Conservation (phyloP, 2,113 vertebrate genomes). For the Sinosuthora webbiana region DNA sequence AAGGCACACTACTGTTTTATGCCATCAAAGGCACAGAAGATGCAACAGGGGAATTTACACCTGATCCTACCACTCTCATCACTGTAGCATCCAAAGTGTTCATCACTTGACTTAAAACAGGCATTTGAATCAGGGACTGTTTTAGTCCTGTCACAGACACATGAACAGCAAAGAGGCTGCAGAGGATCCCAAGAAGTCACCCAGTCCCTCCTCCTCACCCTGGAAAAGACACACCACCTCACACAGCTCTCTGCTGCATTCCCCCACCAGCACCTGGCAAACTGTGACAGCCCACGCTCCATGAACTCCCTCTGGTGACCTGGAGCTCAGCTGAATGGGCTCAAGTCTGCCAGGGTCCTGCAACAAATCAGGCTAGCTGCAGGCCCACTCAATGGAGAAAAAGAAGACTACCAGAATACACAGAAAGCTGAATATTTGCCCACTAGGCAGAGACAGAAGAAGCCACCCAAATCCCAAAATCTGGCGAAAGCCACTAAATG, state of each 20-base stretch:
- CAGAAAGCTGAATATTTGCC: background rate
- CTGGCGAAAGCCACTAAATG: background rate
- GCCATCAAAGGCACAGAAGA: background rate
- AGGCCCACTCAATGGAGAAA: background rate
- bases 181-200: background rate
- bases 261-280: background rate
- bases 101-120: background rate
- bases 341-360: background rate
- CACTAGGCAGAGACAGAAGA: background rate
- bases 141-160: background rate
- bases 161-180: background rate
- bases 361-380: background rate
- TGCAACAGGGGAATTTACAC: background rate
- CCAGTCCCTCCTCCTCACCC: background rate
- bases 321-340: background rate
- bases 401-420: background rate
- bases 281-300: fast-evolving
- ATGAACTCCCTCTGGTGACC: background rate
- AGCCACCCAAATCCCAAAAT: background rate
- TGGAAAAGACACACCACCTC: background rate
- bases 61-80: background rate
- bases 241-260: background rate
- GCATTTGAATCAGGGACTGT: background rate
- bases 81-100: background rate
- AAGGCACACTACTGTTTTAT: background rate